Percentiles rank a stretch among this genome's conserved stretches.
phyloP scores from a whole-genome alignment of 2,797 vertebrate genomes.

The Phataginus tetradactyla region DNA sequence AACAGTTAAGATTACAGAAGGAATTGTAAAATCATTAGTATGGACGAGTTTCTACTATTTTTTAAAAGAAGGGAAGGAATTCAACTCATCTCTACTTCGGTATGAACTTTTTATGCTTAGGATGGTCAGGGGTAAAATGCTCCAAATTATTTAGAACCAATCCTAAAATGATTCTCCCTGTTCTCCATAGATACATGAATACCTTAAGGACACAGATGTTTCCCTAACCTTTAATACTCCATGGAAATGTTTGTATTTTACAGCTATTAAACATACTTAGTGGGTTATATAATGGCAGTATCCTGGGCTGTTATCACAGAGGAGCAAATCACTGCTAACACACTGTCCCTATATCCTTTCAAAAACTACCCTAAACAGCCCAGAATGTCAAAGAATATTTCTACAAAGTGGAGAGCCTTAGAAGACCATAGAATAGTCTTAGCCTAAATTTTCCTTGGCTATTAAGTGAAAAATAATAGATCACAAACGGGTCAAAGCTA shows the following conservation, averaged over 20 bases:
- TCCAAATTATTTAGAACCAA: not conserved
- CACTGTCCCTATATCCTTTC: not conserved
- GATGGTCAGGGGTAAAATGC: not conserved
- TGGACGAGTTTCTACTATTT: slow-evolving; percentile 1
- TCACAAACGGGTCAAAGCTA: not conserved
- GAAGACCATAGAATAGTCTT: not conserved
- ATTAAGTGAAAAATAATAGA: not conserved
- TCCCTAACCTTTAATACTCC: not conserved
- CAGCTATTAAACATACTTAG: not conserved
- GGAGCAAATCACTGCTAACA: not conserved
- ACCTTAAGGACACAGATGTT: not conserved
- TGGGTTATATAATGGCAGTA: not conserved
- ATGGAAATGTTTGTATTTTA: not conserved
- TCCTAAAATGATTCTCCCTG: not conserved
- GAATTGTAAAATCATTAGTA: slow-evolving; percentile 28
- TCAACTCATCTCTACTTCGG: not conserved
- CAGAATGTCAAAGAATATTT: not conserved
- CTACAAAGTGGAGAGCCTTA: not conserved
- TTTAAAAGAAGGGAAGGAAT: slow-evolving; percentile 35
- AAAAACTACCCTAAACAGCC: not conserved
- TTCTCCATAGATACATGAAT: not conserved
- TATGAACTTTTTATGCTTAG: not conserved
- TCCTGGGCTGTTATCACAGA: not conserved
- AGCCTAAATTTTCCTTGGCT: not conserved
- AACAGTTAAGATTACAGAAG: slow-evolving; percentile 33